These are phyloP conservation scores for Myrmecobius fasciatus DNA, from an alignment of 2,113 vertebrate species.

Conservation along the genomic window DNA sequence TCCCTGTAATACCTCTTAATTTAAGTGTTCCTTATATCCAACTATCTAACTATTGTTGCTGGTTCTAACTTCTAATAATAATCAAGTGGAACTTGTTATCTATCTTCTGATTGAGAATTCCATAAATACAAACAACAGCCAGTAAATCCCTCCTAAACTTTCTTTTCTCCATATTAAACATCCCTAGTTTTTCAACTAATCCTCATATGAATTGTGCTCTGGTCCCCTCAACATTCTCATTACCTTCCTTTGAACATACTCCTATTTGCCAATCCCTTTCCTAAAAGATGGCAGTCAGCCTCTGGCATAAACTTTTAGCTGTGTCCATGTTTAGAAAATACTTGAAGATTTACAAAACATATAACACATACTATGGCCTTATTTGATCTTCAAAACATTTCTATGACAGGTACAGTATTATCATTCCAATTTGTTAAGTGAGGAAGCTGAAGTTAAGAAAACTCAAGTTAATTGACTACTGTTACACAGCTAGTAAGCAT, in stretches of 20 bases:
- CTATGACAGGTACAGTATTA: neutral
- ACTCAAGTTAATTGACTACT: neutral
- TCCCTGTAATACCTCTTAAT: no score
- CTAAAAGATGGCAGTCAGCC: neutral
- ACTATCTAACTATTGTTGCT: no score
- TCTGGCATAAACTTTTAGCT: neutral
- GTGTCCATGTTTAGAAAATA: neutral
- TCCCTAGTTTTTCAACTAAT: neutral
- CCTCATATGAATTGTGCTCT: neutral
- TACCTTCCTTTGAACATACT: neutral
- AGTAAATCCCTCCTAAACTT: neutral
- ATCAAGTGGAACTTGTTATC: no score
- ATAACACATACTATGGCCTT: neutral
- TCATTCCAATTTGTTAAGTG: neutral
- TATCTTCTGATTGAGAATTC: no score
- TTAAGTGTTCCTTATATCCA: no score
- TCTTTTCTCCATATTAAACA: neutral
- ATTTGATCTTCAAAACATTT: neutral
- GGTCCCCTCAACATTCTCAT: neutral
- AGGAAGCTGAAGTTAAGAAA: neutral
- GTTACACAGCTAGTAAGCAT: neutral
- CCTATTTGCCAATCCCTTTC: neutral
- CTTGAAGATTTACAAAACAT: neutral
- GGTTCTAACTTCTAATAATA: no score
- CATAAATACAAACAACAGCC: neutral